Percentiles rank a stretch among this genome's conserved stretches.
These are phyloP conservation scores for Onthophagus sagittarius DNA, from an alignment of 2,888 invertebrate genomes.

Conservation along the genomic window DNA sequence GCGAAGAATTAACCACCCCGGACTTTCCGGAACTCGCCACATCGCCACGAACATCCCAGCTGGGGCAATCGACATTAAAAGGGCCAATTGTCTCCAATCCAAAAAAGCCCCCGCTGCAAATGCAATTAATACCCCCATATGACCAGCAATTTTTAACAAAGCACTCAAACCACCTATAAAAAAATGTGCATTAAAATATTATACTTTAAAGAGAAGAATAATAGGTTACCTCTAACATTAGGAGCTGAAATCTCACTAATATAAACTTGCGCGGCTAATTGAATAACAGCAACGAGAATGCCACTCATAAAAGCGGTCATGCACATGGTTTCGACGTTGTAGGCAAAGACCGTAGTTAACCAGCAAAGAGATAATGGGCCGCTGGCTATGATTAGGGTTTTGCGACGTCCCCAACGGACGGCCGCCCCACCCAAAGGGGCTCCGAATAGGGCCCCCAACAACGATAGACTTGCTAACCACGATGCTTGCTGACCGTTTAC, in stretches of 20 bases:
- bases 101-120: constrained; percentile 80
- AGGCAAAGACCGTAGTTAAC: constrained; percentile 75
- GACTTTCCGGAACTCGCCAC: constrained; percentile 83
- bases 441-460: constrained; percentile 75
- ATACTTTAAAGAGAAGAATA: not conserved
- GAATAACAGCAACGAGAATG: constrained; percentile 47
- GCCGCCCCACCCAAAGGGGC: constrained; percentile 76
- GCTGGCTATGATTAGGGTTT: constrained; percentile 67
- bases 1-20: constrained; percentile 74
- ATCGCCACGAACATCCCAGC: constrained; percentile 72
- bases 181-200: too few relatives aligned
- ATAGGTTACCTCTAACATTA: constrained; percentile 61
- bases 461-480: constrained; percentile 77
- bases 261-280: constrained; percentile 61
- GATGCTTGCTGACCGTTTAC: constrained; percentile 72
- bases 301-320: constrained; percentile 82
- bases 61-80: constrained; percentile 74
- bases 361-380: constrained; percentile 76
- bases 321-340: constrained; percentile 74
- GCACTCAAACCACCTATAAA: constrained; percentile 65
- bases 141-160: constrained; percentile 79
- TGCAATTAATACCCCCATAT: constrained; percentile 78
- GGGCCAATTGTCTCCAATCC: constrained; percentile 81
- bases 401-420: constrained; percentile 69
- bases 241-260: constrained; percentile 88